Conservation (phyloP, 1,140 invertebrate species). For the Drosophila carrolli region DNA sequence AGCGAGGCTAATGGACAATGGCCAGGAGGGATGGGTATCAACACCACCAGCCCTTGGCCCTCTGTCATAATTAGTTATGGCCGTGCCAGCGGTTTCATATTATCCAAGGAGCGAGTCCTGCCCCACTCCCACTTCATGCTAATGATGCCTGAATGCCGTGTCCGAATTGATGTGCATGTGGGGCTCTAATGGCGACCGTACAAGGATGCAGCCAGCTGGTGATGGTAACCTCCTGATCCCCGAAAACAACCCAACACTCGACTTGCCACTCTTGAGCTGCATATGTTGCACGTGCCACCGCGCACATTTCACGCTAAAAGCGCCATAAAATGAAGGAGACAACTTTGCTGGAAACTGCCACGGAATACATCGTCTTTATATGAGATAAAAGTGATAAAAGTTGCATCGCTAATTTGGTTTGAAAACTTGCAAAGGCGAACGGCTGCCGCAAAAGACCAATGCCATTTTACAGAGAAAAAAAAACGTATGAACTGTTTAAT, state of each 20-base stretch:
- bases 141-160: slow-evolving; percentile 49
- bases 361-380: slow-evolving; percentile 10
- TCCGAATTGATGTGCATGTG: slow-evolving; percentile 8
- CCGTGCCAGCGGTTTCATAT: slow-evolving; percentile 56
- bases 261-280: background rate
- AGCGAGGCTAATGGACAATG: slow-evolving; percentile 43
- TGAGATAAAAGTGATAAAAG: slow-evolving; percentile 7
- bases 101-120: slow-evolving; percentile 26
- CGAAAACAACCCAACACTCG: background rate
- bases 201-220: slow-evolving; percentile 26
- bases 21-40: background rate
- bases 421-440: background rate
- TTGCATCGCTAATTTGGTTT: slow-evolving; percentile 25
- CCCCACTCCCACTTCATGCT: slow-evolving; percentile 42
- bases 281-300: slow-evolving; percentile 33
- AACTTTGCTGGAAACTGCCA: slow-evolving; percentile 10
- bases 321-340: slow-evolving; percentile 48
- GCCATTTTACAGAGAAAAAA: background rate
- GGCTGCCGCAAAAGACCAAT: background rate
- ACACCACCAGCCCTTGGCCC: background rate
- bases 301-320: slow-evolving; percentile 59
- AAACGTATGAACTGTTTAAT: background rate
- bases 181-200: slow-evolving; percentile 38
- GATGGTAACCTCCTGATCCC: slow-evolving; percentile 6
- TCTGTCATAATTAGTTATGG: slow-evolving; percentile 67